Evolutionary conservation across 2,888 invertebrate species (phyloP).

Genomic region (Glaucopsyche alexis): DNA sequence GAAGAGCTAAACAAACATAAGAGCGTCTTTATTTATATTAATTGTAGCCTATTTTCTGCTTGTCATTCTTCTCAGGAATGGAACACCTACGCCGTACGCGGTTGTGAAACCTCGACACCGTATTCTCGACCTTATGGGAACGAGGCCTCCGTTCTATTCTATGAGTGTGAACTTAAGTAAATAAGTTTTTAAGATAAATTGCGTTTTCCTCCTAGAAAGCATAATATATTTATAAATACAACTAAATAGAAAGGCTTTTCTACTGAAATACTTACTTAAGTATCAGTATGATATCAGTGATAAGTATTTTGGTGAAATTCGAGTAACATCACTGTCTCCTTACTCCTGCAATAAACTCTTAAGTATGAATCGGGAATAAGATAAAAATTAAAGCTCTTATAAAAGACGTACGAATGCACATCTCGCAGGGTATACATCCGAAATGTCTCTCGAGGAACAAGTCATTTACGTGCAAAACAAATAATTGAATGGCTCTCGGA

Average conservation of each 20-base stretch:
- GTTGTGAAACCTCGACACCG: conserved; percentile 39
- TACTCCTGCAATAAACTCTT: background rate
- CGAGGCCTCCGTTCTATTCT: background rate
- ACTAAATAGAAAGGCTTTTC: background rate
- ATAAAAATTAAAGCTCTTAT: background rate
- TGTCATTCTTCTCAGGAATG: conserved; percentile 73
- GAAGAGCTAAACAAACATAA: conserved; percentile 76
- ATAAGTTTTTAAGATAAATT: background rate
- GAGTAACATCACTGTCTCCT: background rate
- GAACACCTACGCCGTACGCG: conserved; percentile 77
- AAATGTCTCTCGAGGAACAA: conserved; percentile 63
- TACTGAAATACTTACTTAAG: background rate
- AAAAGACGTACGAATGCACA: background rate
- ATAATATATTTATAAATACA: too few relatives aligned
- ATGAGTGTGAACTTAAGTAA: background rate
- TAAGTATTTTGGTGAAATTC: background rate
- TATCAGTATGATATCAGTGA: background rate
- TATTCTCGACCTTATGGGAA: conserved; percentile 37
- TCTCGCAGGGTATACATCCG: conserved; percentile 47
- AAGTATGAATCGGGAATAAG: background rate
- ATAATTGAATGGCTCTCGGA: conserved; percentile 67
- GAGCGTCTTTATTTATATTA: conserved; percentile 73
- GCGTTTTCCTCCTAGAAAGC: too few relatives aligned
- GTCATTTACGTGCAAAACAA: conserved; percentile 71
- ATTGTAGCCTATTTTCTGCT: conserved; percentile 58